A percentile compares a stretch with the other conserved stretches of the same genome.
These are phyloP conservation scores for Catocala nupta DNA, from an alignment of 2,888 invertebrate genomes.

Conservation along the genomic window DNA sequence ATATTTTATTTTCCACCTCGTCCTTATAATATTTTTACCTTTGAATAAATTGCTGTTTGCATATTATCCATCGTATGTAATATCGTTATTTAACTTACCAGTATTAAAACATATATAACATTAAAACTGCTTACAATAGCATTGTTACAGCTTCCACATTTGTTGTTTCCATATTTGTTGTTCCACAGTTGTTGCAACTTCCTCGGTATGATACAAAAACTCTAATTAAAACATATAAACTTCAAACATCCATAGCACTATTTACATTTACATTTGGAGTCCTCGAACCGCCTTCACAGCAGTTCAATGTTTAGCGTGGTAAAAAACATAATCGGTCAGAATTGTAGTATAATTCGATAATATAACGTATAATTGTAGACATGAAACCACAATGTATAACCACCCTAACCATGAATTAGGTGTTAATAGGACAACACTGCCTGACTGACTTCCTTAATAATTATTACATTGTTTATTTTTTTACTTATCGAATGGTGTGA, in stretches of 20 bases:
- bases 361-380: neutral
- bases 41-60: too few relatives aligned
- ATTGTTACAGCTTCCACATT: neutral
- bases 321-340: constrained; percentile 1
- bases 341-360: neutral
- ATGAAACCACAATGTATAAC: neutral
- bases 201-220: neutral
- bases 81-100: too few relatives aligned
- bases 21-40: too few relatives aligned
- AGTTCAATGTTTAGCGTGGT: neutral
- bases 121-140: neutral
- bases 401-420: neutral
- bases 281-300: neutral
- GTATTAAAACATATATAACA: neutral
- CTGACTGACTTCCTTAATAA: neutral
- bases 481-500: neutral
- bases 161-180: too few relatives aligned
- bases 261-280: neutral
- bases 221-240: constrained; percentile 4
- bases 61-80: too few relatives aligned
- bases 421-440: neutral
- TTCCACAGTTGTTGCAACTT: too few relatives aligned
- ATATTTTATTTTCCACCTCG: too few relatives aligned
- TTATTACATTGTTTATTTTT: neutral
- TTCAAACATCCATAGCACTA: neutral